These are phyloP conservation scores for Papilio helenus DNA, from an alignment of 1,140 invertebrate genomes.

Conservation along the genomic window DNA sequence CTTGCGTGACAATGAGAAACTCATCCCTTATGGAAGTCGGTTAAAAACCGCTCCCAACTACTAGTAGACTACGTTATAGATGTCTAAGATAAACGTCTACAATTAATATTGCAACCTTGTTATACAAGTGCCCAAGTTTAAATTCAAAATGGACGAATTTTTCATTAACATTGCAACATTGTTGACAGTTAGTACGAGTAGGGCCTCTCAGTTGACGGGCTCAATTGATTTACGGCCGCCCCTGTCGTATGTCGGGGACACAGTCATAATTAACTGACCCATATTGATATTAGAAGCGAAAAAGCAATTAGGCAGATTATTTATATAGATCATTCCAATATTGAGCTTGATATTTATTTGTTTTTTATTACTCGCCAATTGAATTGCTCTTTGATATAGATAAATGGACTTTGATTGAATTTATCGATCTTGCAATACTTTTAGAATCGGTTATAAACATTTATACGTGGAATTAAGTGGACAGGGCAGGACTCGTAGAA, in stretches of 20 bases:
- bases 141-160: background rate
- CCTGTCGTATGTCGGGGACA: conserved; percentile 40
- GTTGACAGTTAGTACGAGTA: conserved; percentile 6
- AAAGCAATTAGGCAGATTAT: conserved; percentile 42
- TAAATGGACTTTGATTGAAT: conserved; percentile 17
- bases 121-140: too few relatives aligned
- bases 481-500: background rate
- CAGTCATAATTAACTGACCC: conserved; percentile 44
- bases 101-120: too few relatives aligned
- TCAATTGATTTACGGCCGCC: conserved; percentile 53
- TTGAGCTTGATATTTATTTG: conserved; percentile 12
- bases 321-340: conserved; percentile 29
- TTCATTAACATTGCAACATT: conserved; percentile 33
- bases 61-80: too few relatives aligned
- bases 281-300: conserved; percentile 49
- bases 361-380: conserved; percentile 37
- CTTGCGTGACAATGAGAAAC: too few relatives aligned
- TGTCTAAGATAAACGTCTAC: too few relatives aligned
- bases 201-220: conserved; percentile 39
- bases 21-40: too few relatives aligned
- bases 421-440: conserved; percentile 8
- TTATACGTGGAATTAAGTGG: background rate
- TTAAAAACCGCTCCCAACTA: too few relatives aligned
- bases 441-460: conserved; percentile 9
- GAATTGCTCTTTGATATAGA: conserved; percentile 37